Base-by-base conservation (phyloP, 2,888 invertebrate species). In the Pyrgus malvae region DNA sequence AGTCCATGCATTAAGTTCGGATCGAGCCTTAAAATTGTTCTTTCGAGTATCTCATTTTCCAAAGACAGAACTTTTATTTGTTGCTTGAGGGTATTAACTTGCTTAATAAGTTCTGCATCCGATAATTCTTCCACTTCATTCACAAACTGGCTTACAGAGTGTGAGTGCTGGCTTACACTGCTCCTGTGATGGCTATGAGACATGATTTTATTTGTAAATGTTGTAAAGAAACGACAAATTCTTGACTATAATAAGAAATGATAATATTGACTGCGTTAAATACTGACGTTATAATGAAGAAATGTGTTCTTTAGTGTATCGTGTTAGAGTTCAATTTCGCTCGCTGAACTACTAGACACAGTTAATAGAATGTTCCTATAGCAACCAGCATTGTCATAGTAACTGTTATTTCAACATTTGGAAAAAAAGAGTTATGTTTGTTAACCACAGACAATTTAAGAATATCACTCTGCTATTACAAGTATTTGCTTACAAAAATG, bases 11-110 rank as follows among this genome's bases (percentile, higher is more conserved):
- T 78, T 6, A 88, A 57, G 0, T 80, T 46, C 0, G 92, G 91
- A 25, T 92, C 90, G 3, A 88, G 56, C 33, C 91, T 80, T 59
- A 69, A 62, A 0, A 92, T 81, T 2, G 86, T 85, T 9, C 74
- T 79, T 59, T 92, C 91, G 7, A 92, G 74, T 12, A 92, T 75
- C 48, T 91, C 91, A 56, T 92, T 92, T 63, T 92, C 92, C 0
- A 91, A 59, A 0, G 61, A 62, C 6, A 92, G 49, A 2, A 87
- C 55, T 51, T 69, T 77, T 3, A 82, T 67, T 53, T 80, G 74
- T 0, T 72, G 66, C 55, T 80, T 88, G 1, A 84, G 55, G 0
- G 81, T 79, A 14, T 68, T 71, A 0, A 90, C 82, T 55, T 79
- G 70, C 46, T 75, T 82, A 3, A 82, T 63, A 0, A 90, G 65